phyloP scores from a whole-genome alignment of 2,113 vertebrate species.

The Oreochromis aureus region DNA sequence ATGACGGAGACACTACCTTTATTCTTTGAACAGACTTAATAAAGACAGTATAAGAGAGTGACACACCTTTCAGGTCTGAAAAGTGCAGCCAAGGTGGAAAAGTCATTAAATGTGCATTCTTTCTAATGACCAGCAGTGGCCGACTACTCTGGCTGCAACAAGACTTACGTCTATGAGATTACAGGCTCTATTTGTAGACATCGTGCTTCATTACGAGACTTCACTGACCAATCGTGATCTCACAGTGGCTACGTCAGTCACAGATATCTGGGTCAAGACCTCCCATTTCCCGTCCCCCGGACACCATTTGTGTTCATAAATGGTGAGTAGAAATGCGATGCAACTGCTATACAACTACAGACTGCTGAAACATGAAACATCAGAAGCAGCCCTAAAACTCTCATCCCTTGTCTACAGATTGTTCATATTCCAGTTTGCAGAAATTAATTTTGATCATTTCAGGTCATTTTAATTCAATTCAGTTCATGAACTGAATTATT shows the following conservation, averaged over 20 bases:
- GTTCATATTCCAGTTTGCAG: background rate
- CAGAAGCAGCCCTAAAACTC: background rate
- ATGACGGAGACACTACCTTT: background rate
- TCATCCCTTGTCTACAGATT: background rate
- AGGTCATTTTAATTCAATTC: too few species aligned
- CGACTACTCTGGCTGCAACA: fast-evolving
- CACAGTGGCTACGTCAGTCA: fast-evolving
- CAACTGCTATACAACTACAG: background rate
- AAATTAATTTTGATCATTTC: background rate
- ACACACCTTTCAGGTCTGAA: background rate
- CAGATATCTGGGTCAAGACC: background rate
- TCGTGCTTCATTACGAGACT: background rate
- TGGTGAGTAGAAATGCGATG: background rate
- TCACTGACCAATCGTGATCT: background rate
- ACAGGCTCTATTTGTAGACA: background rate
- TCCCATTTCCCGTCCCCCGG: background rate
- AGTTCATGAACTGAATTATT: too few species aligned
- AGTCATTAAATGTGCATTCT: background rate
- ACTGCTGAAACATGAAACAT: background rate
- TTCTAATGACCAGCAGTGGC: background rate
- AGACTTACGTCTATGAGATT: background rate
- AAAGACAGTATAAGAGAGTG: background rate
- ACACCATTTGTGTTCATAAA: background rate
- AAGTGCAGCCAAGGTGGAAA: background rate
- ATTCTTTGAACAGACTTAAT: background rate